Evolutionary conservation across 2,113 vertebrate species (phyloP), one percentile per base, ranked within the genome.

Genomic region (Pseudonaja textilis): DNA sequence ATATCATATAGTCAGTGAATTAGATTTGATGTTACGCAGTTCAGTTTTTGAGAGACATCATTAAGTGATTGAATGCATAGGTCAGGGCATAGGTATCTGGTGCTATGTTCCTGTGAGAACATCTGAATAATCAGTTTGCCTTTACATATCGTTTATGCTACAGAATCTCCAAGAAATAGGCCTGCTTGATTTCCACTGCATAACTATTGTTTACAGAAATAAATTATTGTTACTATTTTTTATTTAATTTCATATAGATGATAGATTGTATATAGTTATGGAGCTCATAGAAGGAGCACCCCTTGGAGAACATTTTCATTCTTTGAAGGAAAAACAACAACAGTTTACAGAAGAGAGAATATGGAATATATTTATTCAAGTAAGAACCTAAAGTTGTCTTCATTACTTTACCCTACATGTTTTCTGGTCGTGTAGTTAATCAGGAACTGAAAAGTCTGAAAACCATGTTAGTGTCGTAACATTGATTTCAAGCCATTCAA

Each of bases 361-460:
- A 47, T 99, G 98, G 98, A 98, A 98, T 95, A 97, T 99, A 94
- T 99, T 99, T 97, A 98, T 99, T 89, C 98, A 99, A 98, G 99
- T 99, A 96, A 95, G 42, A 0, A 8, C 14, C 7, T 89, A 4
- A 0, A 81, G 5, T 34, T 47, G 52, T 89, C 88, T 92, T 87
- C 45, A n/a, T 85, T 20, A 61, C 3, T 45, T 90, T 92, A 39
- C 87, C 91, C 25, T 45, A 0, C 50, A 9, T 92, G 56, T 74
- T 92, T 89, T 92, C n/a, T 52, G 93, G 4, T 69, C 34, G n/a
- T n/a, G 14, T 6, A 34, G n/a, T 34, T 74, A 74, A 74, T 39
- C 69, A 81, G n/a, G 69, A 81, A 29, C n/a, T 39, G 61, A 64
- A 64, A 64, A 64, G 11, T 64, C 1, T 64, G 26, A 64, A 29